Evolutionary conservation across 2,888 invertebrate genomes (phyloP).

Genomic region (Cosmia trapezina): DNA sequence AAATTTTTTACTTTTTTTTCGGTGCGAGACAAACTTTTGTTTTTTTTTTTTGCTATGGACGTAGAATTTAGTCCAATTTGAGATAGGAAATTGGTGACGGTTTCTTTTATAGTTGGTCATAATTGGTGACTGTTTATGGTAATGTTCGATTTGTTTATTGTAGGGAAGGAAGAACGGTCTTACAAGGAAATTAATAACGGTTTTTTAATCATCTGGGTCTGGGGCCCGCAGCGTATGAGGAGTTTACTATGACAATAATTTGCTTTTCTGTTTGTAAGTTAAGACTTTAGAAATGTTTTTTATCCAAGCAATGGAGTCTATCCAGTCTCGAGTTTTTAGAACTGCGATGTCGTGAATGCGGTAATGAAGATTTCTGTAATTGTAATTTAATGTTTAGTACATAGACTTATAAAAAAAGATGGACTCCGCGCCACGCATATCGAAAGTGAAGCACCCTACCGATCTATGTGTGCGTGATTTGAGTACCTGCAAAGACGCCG

Average conservation of each 20-base stretch:
- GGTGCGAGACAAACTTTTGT: background rate
- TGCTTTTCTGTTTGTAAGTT: background rate
- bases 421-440: too few species aligned
- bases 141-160: slow-evolving; percentile 20
- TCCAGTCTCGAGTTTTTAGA: background rate
- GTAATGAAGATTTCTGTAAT: background rate
- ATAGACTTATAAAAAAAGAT: too few species aligned
- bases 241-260: background rate
- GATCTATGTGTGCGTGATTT: too few species aligned
- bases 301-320: background rate
- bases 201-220: background rate
- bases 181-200: background rate
- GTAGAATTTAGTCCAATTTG: slow-evolving; percentile 47
- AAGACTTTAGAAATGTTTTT: background rate
- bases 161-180: background rate
- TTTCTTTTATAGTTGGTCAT: slow-evolving; percentile 45
- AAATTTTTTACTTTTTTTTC: slow-evolving; percentile 37
- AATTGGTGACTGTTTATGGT: slow-evolving; percentile 53
- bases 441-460: too few species aligned
- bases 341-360: background rate
- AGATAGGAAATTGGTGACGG: slow-evolving; percentile 41
- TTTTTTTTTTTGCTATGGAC: slow-evolving; percentile 23
- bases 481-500: too few species aligned
- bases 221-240: too few species aligned
- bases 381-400: too few species aligned